Percentiles rank a stretch among this genome's conserved stretches.
Evolutionary conservation across 2,797 vertebrate species (phyloP).

Genomic region (Otolemur crassicaudatus): DNA sequence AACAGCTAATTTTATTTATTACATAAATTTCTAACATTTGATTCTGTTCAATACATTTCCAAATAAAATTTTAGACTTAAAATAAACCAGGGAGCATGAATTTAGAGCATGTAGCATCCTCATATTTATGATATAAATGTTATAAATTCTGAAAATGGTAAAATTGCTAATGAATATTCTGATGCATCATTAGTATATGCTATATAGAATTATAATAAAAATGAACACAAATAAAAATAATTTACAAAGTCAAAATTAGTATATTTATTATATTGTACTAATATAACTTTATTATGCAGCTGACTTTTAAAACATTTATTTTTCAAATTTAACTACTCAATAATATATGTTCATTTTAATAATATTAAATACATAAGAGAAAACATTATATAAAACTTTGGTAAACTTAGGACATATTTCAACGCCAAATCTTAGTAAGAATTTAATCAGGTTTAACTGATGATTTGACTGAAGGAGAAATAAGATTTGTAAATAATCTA

Average conservation of each 20-base stretch:
- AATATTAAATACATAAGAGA: conserved; percentile 2
- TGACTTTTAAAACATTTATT: not conserved
- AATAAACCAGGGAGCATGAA: not conserved
- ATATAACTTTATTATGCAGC: not conserved
- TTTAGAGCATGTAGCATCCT: not conserved
- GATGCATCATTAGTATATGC: not conserved
- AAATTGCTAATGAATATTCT: not conserved
- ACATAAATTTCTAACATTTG: not conserved
- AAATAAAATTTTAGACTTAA: conserved; percentile 30
- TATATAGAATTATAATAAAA: not conserved
- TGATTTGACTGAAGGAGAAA: not conserved
- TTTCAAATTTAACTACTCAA: not conserved
- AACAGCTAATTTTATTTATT: conserved; percentile 14
- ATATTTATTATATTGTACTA: not conserved
- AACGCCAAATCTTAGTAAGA: not conserved
- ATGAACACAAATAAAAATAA: conserved; percentile 11
- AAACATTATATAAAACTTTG: not conserved
- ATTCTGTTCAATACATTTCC: not conserved
- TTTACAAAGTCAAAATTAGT: not conserved
- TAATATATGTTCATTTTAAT: not conserved
- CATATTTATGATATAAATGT: not conserved
- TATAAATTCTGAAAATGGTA: not conserved
- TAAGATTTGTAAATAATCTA: conserved; percentile 32
- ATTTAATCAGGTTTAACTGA: conserved; percentile 41
- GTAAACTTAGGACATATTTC: not conserved